These are phyloP conservation scores for Drosophila miranda DNA, from an alignment of 1,140 invertebrate genomes.

Conservation along the genomic window DNA sequence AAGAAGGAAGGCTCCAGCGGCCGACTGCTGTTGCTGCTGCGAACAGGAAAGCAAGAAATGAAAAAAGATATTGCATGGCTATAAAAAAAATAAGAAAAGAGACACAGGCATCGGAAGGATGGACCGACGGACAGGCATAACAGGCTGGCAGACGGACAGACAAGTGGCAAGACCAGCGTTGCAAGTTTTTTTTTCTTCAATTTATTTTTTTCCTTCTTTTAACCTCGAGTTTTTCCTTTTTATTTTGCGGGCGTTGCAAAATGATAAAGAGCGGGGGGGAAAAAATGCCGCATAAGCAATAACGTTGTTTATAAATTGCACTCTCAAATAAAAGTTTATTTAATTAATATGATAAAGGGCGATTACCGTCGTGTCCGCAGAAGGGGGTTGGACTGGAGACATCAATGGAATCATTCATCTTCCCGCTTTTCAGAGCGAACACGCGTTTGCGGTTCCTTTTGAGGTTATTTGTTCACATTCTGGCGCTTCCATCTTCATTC, in stretches of 20 bases:
- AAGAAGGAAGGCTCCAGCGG: constrained; percentile 26
- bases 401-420: too few relatives aligned
- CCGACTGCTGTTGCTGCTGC: constrained; percentile 16
- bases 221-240: constrained; percentile 48
- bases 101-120: constrained; percentile 39
- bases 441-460: too few relatives aligned
- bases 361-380: not conserved
- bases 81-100: constrained; percentile 49
- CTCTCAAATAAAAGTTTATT: not conserved
- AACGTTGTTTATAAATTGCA: constrained; percentile 15
- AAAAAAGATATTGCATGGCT: constrained; percentile 66
- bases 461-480: too few relatives aligned
- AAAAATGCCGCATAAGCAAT: constrained; percentile 32
- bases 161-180: constrained; percentile 60
- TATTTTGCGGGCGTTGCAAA: constrained; percentile 48
- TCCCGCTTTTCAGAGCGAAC: too few relatives aligned
- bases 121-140: constrained; percentile 46
- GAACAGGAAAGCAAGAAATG: constrained; percentile 62
- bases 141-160: constrained; percentile 56
- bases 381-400: too few relatives aligned
- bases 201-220: constrained; percentile 22
- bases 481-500: too few relatives aligned
- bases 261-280: constrained; percentile 12
- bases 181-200: constrained; percentile 55
- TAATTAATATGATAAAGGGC: not conserved